Base-by-base conservation (phyloP, 2,888 invertebrate genomes). In the Phorcus lineatus region DNA sequence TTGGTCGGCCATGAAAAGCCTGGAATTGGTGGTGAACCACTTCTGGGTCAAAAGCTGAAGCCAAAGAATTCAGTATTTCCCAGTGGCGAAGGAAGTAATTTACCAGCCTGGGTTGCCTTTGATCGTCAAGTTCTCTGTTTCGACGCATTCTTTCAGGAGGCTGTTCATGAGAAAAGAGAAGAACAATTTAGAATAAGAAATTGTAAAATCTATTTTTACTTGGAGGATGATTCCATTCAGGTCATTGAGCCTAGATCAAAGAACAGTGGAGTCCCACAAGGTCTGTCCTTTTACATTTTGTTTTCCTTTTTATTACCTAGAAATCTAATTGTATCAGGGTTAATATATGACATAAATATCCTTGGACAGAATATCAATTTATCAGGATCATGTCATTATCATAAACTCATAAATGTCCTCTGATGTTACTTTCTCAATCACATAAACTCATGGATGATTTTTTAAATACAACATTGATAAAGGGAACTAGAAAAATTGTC, bases 171-270 rank as follows among this genome's bases (percentile, higher is more conserved):
- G 93, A 95, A 95, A 90, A 94, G 95, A 74, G 94, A 94, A 0
- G 95, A 95, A 2, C 94, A 95, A 47, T 96, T 95, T 88, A 94
- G 96, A 88, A 94, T 97, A 79, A 95, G 97, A 28, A 95, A 95
- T 88, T 97, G 97, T 3, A 96, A 96, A 86, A 96, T 98, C 79
- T 96, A 95, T 86, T 98, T 96, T 91, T 98, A 96, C 89, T 94
- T 98, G 66, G 98, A 98, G 94, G 98, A 98, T 93, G 97, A 97
- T 19, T 97, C 98, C 0, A 96, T 98, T 86, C 97, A 97, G 94
- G 96, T 98, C 2, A 93, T 95, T 78, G 98, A 98, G 82, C 97
- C 97, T 0, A 95, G 95, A 89, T 95, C 96, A 11, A 95, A 95
- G 78, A 98, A 98, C 91, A 97, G 97, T 88, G 97, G 97, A 4